Evolutionary conservation across 2,888 invertebrate species (phyloP).

Genomic region (Micoletzkya japonica): DNA sequence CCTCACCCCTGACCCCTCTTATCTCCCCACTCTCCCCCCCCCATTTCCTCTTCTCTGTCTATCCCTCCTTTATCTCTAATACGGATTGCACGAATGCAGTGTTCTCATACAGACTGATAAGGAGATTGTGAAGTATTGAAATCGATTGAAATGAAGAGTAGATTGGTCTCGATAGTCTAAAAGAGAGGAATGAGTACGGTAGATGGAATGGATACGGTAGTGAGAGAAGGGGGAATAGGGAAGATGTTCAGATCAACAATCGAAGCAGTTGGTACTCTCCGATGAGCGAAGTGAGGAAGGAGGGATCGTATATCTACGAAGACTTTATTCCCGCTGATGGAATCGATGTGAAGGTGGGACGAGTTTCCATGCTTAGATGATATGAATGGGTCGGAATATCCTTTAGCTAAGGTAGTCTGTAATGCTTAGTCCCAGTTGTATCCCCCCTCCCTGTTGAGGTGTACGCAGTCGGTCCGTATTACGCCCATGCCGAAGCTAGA

Average conservation of each 20-base stretch:
- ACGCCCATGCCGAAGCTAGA: conserved; percentile 97
- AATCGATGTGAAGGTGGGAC: conserved; percentile 74
- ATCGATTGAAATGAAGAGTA: too few species aligned
- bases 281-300: conserved; percentile 85
- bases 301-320: conserved; percentile 98
- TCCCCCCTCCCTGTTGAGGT: conserved; percentile 71
- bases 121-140: too few species aligned
- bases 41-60: conserved; percentile 1
- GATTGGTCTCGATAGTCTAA: too few species aligned
- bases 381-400: background rate
- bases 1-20: background rate
- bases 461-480: conserved; percentile 98
- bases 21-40: background rate
- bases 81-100: too few species aligned
- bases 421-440: conserved; percentile 34
- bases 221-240: background rate
- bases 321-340: conserved; percentile 99
- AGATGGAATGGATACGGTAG: background rate
- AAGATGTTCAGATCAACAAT: conserved; percentile 81
- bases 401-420: background rate
- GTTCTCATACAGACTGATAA: too few species aligned
- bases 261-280: conserved; percentile 97
- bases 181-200: background rate
- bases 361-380: background rate
- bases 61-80: background rate